A percentile compares a stretch with the other conserved stretches of the same genome.
Evolutionary conservation across 2,113 vertebrate species (phyloP).

Genomic region (Eidolon helvum): DNA sequence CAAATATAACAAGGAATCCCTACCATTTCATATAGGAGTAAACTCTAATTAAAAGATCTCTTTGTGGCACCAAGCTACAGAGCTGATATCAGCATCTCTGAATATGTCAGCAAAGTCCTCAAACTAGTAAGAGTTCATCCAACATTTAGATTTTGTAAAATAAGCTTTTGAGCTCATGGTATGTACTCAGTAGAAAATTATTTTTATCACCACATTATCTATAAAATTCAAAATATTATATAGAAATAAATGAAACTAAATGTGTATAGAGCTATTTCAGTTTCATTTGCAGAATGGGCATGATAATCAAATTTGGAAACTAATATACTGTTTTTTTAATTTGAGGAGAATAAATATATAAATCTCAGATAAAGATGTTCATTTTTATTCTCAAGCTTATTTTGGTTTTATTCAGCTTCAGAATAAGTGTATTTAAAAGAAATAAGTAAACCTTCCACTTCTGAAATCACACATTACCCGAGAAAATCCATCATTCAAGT

Average conservation of each 20-base stretch:
- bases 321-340: background rate
- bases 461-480: background rate
- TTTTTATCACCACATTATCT: background rate
- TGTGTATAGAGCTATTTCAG: background rate
- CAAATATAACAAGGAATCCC: background rate
- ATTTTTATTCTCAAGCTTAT: constrained; percentile 35
- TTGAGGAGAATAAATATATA: constrained; percentile 20
- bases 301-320: background rate
- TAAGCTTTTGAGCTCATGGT: background rate
- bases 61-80: background rate
- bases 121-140: background rate
- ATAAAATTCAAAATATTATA: background rate
- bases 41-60: background rate
- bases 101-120: background rate
- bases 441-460: background rate
- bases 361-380: background rate
- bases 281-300: background rate
- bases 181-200: background rate
- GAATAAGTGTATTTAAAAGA: constrained; percentile 17
- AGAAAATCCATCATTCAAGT: background rate
- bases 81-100: background rate
- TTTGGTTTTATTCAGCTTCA: background rate
- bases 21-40: background rate
- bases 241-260: background rate
- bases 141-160: background rate